phyloP scores from a whole-genome alignment of 2,797 vertebrate genomes.

The Lagodon rhomboides region DNA sequence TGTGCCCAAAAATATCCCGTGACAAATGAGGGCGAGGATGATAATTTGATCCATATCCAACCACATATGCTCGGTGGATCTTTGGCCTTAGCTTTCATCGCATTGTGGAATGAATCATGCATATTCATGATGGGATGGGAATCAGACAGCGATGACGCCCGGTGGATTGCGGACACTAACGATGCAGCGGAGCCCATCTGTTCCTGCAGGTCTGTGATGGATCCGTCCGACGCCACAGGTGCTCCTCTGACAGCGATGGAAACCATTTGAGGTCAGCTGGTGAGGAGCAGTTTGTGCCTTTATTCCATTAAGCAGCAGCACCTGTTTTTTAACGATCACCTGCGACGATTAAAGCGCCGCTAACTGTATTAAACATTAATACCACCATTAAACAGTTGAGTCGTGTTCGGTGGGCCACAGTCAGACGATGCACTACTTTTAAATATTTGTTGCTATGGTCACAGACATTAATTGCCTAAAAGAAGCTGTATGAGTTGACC shows the following conservation, averaged over 20 bases:
- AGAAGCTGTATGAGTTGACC: neutral
- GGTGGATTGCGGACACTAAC: slow-evolving; percentile 68
- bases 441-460: neutral
- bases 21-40: slow-evolving; percentile 40
- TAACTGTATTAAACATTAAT: neutral
- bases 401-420: neutral
- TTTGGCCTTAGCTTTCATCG: slow-evolving; percentile 55
- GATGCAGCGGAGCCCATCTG: slow-evolving; percentile 75
- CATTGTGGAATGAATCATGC: slow-evolving; percentile 52
- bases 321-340: neutral
- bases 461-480: neutral
- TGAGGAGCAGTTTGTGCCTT: slow-evolving; percentile 10
- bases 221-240: slow-evolving; percentile 70
- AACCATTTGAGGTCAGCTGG: slow-evolving; percentile 35
- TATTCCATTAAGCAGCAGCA: neutral
- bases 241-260: slow-evolving; percentile 35
- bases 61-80: slow-evolving; percentile 62
- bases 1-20: slow-evolving; percentile 40
- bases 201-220: slow-evolving; percentile 62
- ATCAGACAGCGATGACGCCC: slow-evolving; percentile 54
- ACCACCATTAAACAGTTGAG: neutral
- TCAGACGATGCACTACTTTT: neutral
- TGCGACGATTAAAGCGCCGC: neutral
- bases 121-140: slow-evolving; percentile 70
- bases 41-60: slow-evolving; percentile 57